Conservation (phyloP, 1,140 invertebrate genomes). For the Marisa cornuarietis region DNA sequence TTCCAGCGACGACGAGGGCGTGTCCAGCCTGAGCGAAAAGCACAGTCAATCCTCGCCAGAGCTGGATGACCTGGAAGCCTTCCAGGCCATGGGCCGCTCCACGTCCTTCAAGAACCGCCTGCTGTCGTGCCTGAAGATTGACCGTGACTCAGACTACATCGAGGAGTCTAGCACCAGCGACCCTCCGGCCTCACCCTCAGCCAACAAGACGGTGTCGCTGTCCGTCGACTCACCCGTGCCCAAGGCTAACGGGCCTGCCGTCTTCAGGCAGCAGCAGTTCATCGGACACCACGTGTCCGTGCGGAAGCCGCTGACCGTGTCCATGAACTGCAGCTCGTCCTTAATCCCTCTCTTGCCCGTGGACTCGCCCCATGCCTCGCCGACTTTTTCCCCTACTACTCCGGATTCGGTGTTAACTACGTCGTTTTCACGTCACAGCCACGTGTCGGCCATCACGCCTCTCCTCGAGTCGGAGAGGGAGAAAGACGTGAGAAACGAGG, state of each 20-base stretch:
- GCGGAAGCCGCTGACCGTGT: slow-evolving; percentile 1
- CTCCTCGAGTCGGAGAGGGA: slow-evolving; percentile 6
- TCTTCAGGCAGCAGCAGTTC: not conserved
- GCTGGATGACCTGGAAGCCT: slow-evolving; percentile 24
- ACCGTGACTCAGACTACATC: slow-evolving; percentile 55
- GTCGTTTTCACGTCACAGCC: slow-evolving; percentile 40
- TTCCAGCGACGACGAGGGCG: slow-evolving; percentile 41
- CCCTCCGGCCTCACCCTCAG: slow-evolving; percentile 45
- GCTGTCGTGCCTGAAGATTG: slow-evolving; percentile 54
- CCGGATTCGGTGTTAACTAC: slow-evolving; percentile 33
- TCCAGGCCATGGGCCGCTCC: slow-evolving; percentile 5
- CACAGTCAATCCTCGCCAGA: slow-evolving; percentile 30
- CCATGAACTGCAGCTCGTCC: slow-evolving; percentile 36
- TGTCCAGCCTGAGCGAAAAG: slow-evolving; percentile 32
- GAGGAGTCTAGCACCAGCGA: slow-evolving; percentile 61
- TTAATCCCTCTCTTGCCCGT: slow-evolving; percentile 45
- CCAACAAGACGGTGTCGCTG: slow-evolving; percentile 25
- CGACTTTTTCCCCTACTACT: slow-evolving; percentile 25
- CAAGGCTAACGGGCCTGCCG: slow-evolving; percentile 16
- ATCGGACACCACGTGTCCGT: no score
- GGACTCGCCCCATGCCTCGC: slow-evolving; percentile 28
- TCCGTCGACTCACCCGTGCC: slow-evolving; percentile 1
- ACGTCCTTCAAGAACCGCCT: slow-evolving; percentile 32
- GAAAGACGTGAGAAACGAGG: not conserved
- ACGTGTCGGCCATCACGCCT: slow-evolving; percentile 21